Percentiles rank a stretch among this genome's conserved stretches.
Conservation (phyloP, 2,113 vertebrate genomes). For the Mustela lutreola region DNA sequence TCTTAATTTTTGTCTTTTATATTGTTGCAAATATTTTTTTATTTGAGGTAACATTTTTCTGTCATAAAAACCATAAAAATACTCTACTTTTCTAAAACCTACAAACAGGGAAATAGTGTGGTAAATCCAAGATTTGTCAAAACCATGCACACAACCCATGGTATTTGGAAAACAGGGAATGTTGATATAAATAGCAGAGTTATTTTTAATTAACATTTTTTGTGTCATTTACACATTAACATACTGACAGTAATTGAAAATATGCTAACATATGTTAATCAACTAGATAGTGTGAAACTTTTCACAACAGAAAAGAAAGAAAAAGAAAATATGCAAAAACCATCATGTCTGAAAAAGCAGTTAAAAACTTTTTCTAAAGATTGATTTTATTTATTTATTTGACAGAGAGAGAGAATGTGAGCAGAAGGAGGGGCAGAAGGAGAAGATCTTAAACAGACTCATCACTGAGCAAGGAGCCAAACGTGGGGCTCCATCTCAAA, state of each 20-base stretch:
- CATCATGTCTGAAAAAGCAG: conserved; percentile 79
- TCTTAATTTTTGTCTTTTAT: background rate
- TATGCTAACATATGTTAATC: conserved; percentile 38
- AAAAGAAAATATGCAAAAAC: conserved; percentile 55
- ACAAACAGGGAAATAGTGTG: conserved; percentile 78
- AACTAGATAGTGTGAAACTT: too few relatives aligned
- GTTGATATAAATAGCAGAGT: conserved; percentile 79
- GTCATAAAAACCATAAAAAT: conserved; percentile 76
- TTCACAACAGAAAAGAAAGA: background rate
- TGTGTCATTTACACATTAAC: background rate
- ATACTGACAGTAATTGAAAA: conserved; percentile 41
- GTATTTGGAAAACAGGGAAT: conserved; percentile 63
- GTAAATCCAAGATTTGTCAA: conserved; percentile 70
- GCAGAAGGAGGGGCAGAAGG: background rate
- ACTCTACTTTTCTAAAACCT: conserved; percentile 83
- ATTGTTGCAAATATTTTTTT: background rate
- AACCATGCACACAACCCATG: conserved; percentile 72
- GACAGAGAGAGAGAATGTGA: background rate
- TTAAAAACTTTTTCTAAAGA: background rate
- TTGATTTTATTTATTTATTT: background rate
- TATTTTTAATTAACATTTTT: conserved; percentile 68
- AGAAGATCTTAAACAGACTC: background rate
- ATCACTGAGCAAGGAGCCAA: background rate
- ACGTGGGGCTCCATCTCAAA: background rate
- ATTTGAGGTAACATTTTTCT: conserved; percentile 68